phyloP scores from a whole-genome alignment of 1,140 invertebrate genomes.

The Zaprionus nigranus region DNA sequence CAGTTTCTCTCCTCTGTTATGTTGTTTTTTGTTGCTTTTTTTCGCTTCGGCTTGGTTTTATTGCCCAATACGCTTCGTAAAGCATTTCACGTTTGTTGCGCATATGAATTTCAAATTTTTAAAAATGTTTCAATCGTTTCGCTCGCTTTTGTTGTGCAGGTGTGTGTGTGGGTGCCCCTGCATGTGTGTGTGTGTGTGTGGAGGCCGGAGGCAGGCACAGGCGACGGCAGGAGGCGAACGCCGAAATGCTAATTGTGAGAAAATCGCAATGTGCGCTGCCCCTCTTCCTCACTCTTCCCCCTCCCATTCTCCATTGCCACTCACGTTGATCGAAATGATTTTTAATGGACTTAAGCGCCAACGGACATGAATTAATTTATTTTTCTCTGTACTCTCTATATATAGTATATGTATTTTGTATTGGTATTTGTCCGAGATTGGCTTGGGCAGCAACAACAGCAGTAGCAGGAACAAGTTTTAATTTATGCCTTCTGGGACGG shows the following conservation, averaged over 20 bases:
- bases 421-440: slow-evolving; percentile 34
- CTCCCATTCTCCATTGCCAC: background rate
- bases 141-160: slow-evolving; percentile 47
- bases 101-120: slow-evolving; percentile 83
- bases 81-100: slow-evolving; percentile 82
- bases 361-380: slow-evolving; percentile 64
- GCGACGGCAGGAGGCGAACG: slow-evolving; percentile 4
- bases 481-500: slow-evolving; percentile 15
- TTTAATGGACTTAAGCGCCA: slow-evolving; percentile 78
- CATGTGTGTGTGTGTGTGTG: slow-evolving; percentile 16
- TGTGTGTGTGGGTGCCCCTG: slow-evolving; percentile 3
- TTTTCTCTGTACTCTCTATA: slow-evolving; percentile 38
- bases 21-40: slow-evolving; percentile 9
- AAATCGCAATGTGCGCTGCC: slow-evolving; percentile 70
- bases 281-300: background rate
- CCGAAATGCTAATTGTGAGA: slow-evolving; percentile 81
- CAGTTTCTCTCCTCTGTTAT: background rate
- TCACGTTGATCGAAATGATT: slow-evolving; percentile 75
- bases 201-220: slow-evolving; percentile 20
- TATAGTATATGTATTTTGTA: too few species aligned
- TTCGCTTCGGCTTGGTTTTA: slow-evolving; percentile 67
- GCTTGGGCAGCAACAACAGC: background rate
- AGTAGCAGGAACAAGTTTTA: background rate
- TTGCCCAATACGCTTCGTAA: slow-evolving; percentile 80
- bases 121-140: slow-evolving; percentile 77